Base-by-base conservation (phyloP, 2,113 vertebrate species). In the Psephotus haematonotus region DNA sequence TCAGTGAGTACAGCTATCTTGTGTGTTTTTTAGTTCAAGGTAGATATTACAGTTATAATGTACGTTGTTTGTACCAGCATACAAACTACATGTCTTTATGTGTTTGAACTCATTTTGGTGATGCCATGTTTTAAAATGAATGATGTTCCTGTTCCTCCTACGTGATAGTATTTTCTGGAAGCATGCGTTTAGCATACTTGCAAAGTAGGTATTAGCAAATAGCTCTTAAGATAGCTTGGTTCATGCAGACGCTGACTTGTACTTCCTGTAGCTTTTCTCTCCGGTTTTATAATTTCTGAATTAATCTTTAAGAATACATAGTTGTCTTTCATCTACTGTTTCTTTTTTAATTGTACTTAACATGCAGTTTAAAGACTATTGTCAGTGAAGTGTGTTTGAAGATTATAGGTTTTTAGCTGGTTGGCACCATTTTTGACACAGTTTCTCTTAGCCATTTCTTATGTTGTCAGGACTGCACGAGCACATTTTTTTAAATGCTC, bases 21-120 rank as follows among this genome's bases (percentile, higher is more conserved):
- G 49, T 46, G 4, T 37, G 19, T 14, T 89, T 14, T 89, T 87
- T 47, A 65, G 10, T 39, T 86, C 33, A 17, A 39, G 46, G 39
- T 64, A 15, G 13, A 2, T 62, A 2, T 67, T 35, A 11, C 0
- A 3, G 25, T 49, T 37, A 10, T 1, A 62, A 44, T 8, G 12
- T 17, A 10, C 0, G 0, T 75, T 46, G 29, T 50, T 68, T 19
- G 13, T 64, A 47, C 23, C 57, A 68, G 35, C 35, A n/a, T 27
- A 29, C 12, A 53, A 4, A n/a, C 39, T 2, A 13, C 43, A 18
- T 24, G 35, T 83, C 25, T 84, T 70, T 4, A 17, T 24, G 46
- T 59, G 29, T 50, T 39, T 55, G 59, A 55, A 49, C 17, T 57
- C 13, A 29, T 82, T 76, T 71, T 60, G 50, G 16, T 1, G 2